phyloP scores from a whole-genome alignment of 2,797 vertebrate genomes.

The Prionace glauca region DNA sequence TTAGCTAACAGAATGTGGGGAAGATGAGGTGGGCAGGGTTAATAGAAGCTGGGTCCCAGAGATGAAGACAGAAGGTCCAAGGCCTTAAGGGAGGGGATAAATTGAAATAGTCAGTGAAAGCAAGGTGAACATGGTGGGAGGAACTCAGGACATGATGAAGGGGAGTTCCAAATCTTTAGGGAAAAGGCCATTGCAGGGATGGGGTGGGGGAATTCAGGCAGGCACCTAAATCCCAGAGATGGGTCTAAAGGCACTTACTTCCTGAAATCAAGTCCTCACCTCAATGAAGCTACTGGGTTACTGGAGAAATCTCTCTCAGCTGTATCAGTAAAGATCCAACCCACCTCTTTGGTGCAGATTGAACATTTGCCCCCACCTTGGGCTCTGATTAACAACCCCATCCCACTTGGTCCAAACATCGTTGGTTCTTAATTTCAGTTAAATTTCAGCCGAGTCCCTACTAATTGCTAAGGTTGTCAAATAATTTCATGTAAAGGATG shows the following conservation, averaged over 20 bases:
- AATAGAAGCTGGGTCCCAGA: no score
- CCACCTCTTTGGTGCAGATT: background rate
- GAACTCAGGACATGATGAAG: no score
- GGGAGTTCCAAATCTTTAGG: background rate
- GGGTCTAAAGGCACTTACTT: background rate
- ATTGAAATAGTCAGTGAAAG: background rate
- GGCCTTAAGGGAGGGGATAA: background rate
- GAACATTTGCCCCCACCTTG: background rate
- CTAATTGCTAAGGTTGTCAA: background rate
- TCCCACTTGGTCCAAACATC: background rate
- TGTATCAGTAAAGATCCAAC: background rate
- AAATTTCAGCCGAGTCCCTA: background rate
- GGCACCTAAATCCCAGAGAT: background rate
- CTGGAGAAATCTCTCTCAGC: background rate
- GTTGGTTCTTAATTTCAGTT: background rate
- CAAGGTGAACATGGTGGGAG: background rate
- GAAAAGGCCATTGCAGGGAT: background rate
- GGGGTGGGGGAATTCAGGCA: background rate
- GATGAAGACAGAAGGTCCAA: background rate
- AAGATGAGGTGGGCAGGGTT: no score
- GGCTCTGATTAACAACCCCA: background rate
- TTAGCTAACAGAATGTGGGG: no score
- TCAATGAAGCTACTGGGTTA: background rate
- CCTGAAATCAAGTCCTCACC: background rate
- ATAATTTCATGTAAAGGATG: background rate